Evolutionary conservation across 2,113 vertebrate genomes (phyloP).

Genomic region (Sterrhoptilus dennistouni): DNA sequence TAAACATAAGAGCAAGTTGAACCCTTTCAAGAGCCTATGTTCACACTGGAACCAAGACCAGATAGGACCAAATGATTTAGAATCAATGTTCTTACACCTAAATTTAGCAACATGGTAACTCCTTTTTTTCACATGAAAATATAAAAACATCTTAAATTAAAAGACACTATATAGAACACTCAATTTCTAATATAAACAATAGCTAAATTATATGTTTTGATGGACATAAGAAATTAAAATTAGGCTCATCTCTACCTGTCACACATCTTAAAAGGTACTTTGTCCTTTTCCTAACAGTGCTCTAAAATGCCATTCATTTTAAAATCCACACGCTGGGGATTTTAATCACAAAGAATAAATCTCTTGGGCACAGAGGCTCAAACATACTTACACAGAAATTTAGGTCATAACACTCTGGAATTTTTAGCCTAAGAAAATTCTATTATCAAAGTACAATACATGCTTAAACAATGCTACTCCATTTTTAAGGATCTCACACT

Average conservation of each 20-base stretch:
- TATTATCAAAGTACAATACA: background rate
- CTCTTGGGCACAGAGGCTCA: background rate
- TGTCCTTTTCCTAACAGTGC: background rate
- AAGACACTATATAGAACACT: background rate
- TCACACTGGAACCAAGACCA: background rate
- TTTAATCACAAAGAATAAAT: background rate
- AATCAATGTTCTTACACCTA: background rate
- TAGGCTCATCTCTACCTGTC: background rate
- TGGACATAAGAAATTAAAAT: background rate
- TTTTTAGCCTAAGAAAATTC: background rate
- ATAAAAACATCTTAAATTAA: background rate
- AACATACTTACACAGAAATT: background rate
- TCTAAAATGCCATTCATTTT: background rate
- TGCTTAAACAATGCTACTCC: background rate
- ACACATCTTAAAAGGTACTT: background rate
- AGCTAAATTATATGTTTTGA: background rate
- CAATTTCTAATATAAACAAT: background rate
- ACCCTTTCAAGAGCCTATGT: background rate
- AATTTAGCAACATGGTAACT: background rate
- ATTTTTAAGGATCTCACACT: background rate
- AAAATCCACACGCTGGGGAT: background rate
- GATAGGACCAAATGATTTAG: background rate
- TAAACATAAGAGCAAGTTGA: background rate
- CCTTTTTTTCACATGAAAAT: background rate
- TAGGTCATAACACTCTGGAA: background rate